Evolutionary conservation across 1,140 invertebrate genomes (phyloP).

Genomic region (Lepidurus packardi): DNA sequence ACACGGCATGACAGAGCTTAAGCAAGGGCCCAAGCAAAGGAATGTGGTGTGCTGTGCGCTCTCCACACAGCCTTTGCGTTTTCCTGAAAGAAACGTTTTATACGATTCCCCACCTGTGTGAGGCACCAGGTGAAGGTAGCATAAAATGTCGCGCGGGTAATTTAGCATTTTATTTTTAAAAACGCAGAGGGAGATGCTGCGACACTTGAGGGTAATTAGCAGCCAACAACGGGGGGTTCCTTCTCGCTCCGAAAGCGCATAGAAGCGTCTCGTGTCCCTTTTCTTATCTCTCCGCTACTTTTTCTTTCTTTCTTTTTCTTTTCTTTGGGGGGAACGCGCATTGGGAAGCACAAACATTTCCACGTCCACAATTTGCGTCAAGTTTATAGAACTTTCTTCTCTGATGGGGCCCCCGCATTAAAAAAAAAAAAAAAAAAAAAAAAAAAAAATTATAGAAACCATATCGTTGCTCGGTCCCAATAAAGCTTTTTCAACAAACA

Average conservation of each 20-base stretch:
- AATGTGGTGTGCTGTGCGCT: no score
- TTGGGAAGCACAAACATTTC: background rate
- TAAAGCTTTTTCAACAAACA: no score
- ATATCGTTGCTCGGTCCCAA: no score
- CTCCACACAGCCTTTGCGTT: background rate
- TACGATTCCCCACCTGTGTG: conserved; percentile 20
- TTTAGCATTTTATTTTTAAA: conserved; percentile 20
- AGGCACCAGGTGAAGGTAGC: conserved; percentile 16
- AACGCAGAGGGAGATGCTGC: conserved; percentile 20
- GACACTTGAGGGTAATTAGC: conserved; percentile 21
- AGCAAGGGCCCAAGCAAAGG: background rate
- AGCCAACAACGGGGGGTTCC: conserved; percentile 17
- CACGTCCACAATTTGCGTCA: conserved; percentile 4
- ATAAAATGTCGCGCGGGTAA: conserved; percentile 12
- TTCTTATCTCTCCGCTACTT: background rate
- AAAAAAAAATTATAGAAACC: no score
- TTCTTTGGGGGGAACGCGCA: background rate
- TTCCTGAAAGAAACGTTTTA: conserved; percentile 14
- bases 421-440: no score
- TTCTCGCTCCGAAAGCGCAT: conserved; percentile 1
- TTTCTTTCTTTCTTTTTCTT: background rate
- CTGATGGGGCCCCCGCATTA: background rate
- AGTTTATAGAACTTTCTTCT: conserved; percentile 16
- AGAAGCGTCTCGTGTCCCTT: background rate
- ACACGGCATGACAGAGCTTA: background rate